Evolutionary conservation across 2,888 invertebrate genomes (phyloP).

Genomic region (Timema cristinae): DNA sequence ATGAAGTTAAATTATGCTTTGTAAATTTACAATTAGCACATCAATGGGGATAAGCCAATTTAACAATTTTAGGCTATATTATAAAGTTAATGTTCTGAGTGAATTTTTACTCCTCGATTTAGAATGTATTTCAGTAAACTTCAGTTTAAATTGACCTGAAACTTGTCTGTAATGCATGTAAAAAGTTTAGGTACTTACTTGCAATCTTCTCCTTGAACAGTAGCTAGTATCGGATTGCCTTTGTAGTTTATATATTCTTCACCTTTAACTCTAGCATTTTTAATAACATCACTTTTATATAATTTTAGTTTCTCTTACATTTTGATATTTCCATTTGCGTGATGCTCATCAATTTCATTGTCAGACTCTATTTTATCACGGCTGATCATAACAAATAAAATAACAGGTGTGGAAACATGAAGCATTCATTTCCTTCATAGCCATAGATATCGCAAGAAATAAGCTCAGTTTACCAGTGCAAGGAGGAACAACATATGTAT

Average conservation of each 20-base stretch:
- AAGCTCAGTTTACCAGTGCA: not conserved
- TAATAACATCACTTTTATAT: not conserved
- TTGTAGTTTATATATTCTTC: not conserved
- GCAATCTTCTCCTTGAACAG: conserved; percentile 9
- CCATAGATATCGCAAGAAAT: not conserved
- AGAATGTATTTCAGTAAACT: not conserved
- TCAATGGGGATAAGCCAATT: too few species aligned
- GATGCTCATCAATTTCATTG: not conserved
- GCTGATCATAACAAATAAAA: not conserved
- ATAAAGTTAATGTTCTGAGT: too few species aligned
- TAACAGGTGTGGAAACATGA: not conserved
- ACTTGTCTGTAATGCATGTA: not conserved
- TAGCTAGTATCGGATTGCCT: not conserved
- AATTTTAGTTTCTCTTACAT: not conserved
- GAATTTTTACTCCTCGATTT: too few species aligned
- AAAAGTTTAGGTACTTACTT: not conserved
- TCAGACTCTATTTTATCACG: not conserved
- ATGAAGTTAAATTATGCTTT: not conserved
- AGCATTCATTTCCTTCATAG: not conserved
- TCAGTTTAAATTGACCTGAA: not conserved
- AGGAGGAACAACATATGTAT: not conserved
- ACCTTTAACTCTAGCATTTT: conserved; percentile 2
- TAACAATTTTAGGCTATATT: too few species aligned
- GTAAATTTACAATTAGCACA: too few species aligned
- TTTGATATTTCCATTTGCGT: not conserved